A percentile compares a stretch with the other conserved stretches of the same genome.
phyloP scores from a whole-genome alignment of 2,797 vertebrate species.

The Eospalax fontanierii region DNA sequence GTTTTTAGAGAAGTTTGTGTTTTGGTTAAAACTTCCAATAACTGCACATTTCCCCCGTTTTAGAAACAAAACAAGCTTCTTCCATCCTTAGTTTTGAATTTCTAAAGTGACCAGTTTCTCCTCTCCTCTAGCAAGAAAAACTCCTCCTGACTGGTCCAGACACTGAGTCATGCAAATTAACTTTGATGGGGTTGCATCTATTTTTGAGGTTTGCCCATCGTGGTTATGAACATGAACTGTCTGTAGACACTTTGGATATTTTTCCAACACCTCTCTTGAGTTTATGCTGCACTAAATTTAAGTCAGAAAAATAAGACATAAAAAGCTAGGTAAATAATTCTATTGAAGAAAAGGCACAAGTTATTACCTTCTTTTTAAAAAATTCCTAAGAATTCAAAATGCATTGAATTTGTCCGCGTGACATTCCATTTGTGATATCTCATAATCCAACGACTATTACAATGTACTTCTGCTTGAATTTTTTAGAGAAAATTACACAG shows the following conservation, averaged over 20 bases:
- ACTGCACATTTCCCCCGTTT: background rate
- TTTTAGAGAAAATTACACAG: conserved; percentile 61
- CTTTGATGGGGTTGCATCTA: conserved; percentile 80
- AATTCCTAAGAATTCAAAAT: conserved; percentile 64
- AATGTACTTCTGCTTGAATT: conserved; percentile 43
- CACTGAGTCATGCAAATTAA: conserved; percentile 81
- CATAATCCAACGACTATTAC: conserved; percentile 43
- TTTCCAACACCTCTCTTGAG: conserved; percentile 70
- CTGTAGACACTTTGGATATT: conserved; percentile 74
- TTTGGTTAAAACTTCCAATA: conserved; percentile 54
- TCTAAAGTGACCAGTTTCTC: conserved; percentile 67
- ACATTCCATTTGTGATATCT: conserved; percentile 63
- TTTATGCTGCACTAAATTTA: conserved; percentile 79
- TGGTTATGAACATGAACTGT: conserved; percentile 74
- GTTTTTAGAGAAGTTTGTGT: conserved; percentile 41
- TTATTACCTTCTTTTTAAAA: conserved; percentile 43
- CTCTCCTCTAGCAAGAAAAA: conserved; percentile 15
- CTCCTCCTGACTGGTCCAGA: conserved; percentile 72
- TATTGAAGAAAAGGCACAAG: conserved; percentile 49
- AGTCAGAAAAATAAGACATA: conserved; percentile 73
- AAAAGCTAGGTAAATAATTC: conserved; percentile 76
- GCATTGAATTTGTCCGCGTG: conserved; percentile 37
- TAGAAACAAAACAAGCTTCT: conserved; percentile 61
- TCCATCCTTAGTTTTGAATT: conserved; percentile 23
- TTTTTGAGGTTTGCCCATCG: conserved; percentile 78